phyloP scores from a whole-genome alignment of 2,888 invertebrate genomes.

The Conops quadrifasciatus region DNA sequence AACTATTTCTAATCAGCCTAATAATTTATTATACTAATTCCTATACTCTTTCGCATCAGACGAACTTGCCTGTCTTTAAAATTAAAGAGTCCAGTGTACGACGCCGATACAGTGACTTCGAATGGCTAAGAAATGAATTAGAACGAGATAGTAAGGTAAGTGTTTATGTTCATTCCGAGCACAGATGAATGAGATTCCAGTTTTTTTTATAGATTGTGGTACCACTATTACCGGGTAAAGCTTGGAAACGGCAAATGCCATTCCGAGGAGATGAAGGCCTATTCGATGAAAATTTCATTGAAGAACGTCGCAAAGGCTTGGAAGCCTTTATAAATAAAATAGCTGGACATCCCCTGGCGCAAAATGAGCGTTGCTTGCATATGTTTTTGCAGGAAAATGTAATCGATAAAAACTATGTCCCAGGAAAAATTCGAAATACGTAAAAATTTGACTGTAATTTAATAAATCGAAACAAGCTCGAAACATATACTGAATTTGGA shows the following conservation, averaged over 20 bases:
- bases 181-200: background rate
- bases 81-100: conserved; percentile 98
- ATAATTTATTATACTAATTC: background rate
- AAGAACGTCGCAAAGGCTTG: conserved; percentile 95
- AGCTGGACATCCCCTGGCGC: conserved; percentile 97
- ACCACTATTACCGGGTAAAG: conserved; percentile 97
- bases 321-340: conserved; percentile 99
- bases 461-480: conserved; percentile 9
- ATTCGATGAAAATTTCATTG: conserved; percentile 99
- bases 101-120: conserved; percentile 98
- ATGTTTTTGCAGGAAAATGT: conserved; percentile 98
- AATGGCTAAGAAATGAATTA: conserved; percentile 98
- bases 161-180: conserved; percentile 10
- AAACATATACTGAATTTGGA: conserved; percentile 14
- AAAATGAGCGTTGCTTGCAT: conserved; percentile 98
- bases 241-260: conserved; percentile 97
- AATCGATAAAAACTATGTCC: conserved; percentile 99
- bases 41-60: conserved; percentile 73
- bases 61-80: conserved; percentile 99
- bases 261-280: conserved; percentile 99
- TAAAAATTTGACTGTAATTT: conserved; percentile 66
- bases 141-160: conserved; percentile 98
- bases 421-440: conserved; percentile 98
- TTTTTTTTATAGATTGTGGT: conserved; percentile 86
- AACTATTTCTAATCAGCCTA: too few species aligned